Conservation (phyloP, 2,113 vertebrate species). For the Gadus chalcogrammus region DNA sequence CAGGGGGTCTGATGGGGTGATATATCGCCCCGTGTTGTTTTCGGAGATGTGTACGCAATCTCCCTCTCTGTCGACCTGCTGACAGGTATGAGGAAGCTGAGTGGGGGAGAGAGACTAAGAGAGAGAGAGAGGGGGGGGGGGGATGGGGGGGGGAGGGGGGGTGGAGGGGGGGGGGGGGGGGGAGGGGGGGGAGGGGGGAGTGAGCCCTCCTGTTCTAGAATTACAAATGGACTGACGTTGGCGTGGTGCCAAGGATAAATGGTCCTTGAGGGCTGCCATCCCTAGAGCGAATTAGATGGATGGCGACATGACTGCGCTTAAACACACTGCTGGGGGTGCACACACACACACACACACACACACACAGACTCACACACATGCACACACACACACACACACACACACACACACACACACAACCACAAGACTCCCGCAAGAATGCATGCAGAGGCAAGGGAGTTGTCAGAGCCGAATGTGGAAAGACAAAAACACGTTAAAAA, state of each 20-base stretch:
- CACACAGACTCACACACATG: too few relatives aligned
- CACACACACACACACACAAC: too few relatives aligned
- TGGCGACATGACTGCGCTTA: constrained; percentile 28
- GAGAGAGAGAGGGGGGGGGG: background rate
- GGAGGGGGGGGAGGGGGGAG: background rate
- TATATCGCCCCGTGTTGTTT: too few relatives aligned
- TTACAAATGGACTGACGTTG: constrained; percentile 22
- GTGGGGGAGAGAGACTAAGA: background rate
- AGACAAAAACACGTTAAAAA: too few relatives aligned
- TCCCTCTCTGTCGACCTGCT: too few relatives aligned
- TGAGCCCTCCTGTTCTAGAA: constrained; percentile 18
- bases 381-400: too few relatives aligned
- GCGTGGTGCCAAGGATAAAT: constrained; percentile 28
- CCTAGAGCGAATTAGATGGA: constrained; percentile 27
- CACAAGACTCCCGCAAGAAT: too few relatives aligned
- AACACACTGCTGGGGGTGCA: constrained; percentile 30
- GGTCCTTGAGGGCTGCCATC: constrained; percentile 19
- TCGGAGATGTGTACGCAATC: too few relatives aligned
- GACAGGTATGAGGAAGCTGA: too few relatives aligned
- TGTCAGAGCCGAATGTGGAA: too few relatives aligned
- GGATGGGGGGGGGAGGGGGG: background rate
- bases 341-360: background rate
- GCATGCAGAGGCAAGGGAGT: background rate
- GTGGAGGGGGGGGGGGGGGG: constrained; percentile 2
- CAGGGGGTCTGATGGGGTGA: too few relatives aligned